Base-by-base conservation (phyloP, 2,888 invertebrate genomes). In the Vesta saturnalis region DNA sequence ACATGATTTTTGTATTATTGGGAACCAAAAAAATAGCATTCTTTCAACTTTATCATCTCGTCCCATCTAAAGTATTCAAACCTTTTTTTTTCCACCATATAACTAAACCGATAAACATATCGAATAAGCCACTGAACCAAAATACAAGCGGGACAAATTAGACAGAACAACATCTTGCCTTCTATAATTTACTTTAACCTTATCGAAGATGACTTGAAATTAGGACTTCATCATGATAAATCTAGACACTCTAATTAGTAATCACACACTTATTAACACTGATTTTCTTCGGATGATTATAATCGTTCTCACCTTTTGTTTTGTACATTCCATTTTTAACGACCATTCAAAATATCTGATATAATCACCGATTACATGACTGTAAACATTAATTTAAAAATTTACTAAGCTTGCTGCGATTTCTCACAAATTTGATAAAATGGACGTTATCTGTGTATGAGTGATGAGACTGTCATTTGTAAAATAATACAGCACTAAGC, bases 71-170 rank as follows among this genome's bases (percentile, higher is more conserved):
- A 78, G 78, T 77, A 77, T 77, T 78, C 76, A 73, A 72, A 77
- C 76, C 79, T 79, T 79, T 78, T 79, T 79, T 77, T 74, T 75
- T 70, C 72, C 57, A 39, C 39, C 39, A 39, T n/a, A n/a, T n/a
- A n/a, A 64, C 71, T 72, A 77, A 74, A 78, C 80, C 79, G 82
- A 82, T 82, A 82, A 82, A 83, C 82, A 82, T 79, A 79, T 81
- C 69, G 69, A 77, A 79, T 79, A 79, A 79, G 82, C 82, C 80
- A 80, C 80, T 75, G 80, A 73, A 79, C 77, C 78, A 82, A 81
- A 52, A 80, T 80, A 78, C 77, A 75, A 79, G 73, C 80, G 79
- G 80, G 79, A 80, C 82, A 83, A 82, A 83, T 83, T 83, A 83
- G 82, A 81, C 78, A 81, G 77, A 80, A 82, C 82, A 81, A 78